Evolutionary conservation across 1,140 invertebrate genomes (phyloP), one percentile per base, ranked within the genome.

Genomic region (Mizuhopecten yessoensis): DNA sequence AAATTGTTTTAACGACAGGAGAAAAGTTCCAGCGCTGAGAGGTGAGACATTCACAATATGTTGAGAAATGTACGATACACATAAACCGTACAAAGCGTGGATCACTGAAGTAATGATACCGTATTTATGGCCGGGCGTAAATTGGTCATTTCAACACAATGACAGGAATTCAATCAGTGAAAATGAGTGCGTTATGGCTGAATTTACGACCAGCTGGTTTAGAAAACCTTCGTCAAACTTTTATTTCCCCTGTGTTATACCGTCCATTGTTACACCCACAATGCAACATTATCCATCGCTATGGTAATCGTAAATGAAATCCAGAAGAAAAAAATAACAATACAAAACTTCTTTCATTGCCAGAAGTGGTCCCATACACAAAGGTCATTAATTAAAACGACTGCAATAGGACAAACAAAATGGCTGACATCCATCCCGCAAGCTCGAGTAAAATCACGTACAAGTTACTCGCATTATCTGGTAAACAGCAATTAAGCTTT

Each of bases 71-170:
- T 75, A 29, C 9, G 57, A n/a, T 39, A 39, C 57, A 75, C 57
- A 75, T 75, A 75, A 75, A 75, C 29, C 57, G 57, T 75, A 75
- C 57, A 75, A 75, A 29, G n/a, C 57, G 57, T 75, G 57, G 57
- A 75, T 75, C 57, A 75, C 1, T 17, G 57, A 11, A 17, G 57
- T 17, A 29, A 75, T 75, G 57, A 75, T 75, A 29, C 1, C n/a
- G 57, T 75, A 75, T 75, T 75, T 75, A 75, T 75, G 57, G 57
- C 9, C 57, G 7, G 57, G 57, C 17, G 57, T 75, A 75, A 75
- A 75, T 75, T 75, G 57, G 57, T 75, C 57, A 75, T 75, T 75
- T 75, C 23, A 29, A 29, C 23, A 75, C 23, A 75, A n/a, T 17
- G 57, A 75, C 17, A 75, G 57, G 57, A 75, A 75, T 75, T 75